Conservation (phyloP, 2,888 invertebrate genomes). For the Busseola fusca region DNA sequence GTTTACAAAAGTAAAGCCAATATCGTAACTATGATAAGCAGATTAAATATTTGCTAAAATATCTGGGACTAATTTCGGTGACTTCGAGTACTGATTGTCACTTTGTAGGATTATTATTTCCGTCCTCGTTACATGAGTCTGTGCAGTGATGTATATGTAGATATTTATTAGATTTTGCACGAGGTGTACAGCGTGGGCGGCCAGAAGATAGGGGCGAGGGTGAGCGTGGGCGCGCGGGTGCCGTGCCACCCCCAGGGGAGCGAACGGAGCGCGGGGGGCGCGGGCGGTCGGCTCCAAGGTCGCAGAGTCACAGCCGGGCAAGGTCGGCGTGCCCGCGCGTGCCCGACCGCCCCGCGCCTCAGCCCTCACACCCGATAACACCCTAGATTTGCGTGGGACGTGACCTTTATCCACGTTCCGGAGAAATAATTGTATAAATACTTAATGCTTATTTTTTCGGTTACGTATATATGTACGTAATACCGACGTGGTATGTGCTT, state of each 20-base stretch:
- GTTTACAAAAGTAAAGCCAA: slow-evolving; percentile 14
- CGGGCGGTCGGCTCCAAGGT: slow-evolving; percentile 84
- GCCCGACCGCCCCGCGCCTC: slow-evolving; percentile 74
- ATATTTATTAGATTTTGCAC: slow-evolving; percentile 84
- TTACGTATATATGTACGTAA: slow-evolving; percentile 68
- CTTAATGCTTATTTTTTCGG: slow-evolving; percentile 77
- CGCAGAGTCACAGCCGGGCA: slow-evolving; percentile 89
- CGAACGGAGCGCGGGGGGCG: slow-evolving; percentile 58
- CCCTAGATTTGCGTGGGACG: slow-evolving; percentile 87
- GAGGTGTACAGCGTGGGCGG: slow-evolving; percentile 75
- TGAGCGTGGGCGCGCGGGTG: slow-evolving; percentile 73
- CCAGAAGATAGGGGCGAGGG: slow-evolving; percentile 70
- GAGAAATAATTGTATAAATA: slow-evolving; percentile 87
- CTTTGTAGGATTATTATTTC: slow-evolving; percentile 65
- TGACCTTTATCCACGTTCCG: slow-evolving; percentile 87
- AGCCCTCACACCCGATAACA: slow-evolving; percentile 78
- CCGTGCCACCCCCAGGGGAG: slow-evolving; percentile 57
- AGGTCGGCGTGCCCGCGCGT: slow-evolving; percentile 88
- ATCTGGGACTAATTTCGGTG: slow-evolving; percentile 10
- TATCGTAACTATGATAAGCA: slow-evolving; percentile 29
- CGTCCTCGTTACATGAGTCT: slow-evolving; percentile 68
- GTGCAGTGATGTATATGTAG: slow-evolving; percentile 59
- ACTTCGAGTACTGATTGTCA: slow-evolving; percentile 16
- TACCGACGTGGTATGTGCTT: slow-evolving; percentile 50
- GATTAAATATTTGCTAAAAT: slow-evolving; percentile 10